A percentile compares a stretch with the other conserved stretches of the same genome.
Conservation (phyloP, 1,140 invertebrate species). For the Heliconius himera region DNA sequence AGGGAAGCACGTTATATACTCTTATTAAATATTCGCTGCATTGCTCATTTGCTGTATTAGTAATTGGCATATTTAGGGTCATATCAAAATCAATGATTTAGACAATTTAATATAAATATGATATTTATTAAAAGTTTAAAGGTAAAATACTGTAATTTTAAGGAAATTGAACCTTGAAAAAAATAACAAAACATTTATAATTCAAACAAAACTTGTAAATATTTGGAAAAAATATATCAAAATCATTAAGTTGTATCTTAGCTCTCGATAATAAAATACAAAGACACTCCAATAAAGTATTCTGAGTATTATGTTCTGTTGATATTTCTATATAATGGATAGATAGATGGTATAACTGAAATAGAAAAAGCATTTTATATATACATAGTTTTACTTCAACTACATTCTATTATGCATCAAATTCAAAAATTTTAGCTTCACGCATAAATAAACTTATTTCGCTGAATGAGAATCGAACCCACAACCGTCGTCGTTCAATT, state of each 20-base stretch:
- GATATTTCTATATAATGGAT: slow-evolving; percentile 85
- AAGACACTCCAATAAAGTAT: slow-evolving; percentile 90
- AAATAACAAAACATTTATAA: too few relatives aligned
- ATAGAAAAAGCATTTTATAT: background rate
- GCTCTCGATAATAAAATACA: slow-evolving; percentile 87
- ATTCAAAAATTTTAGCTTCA: too few relatives aligned
- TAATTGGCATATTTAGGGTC: background rate
- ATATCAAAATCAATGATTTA: too few relatives aligned
- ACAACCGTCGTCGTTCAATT: background rate
- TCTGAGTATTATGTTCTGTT: slow-evolving; percentile 92
- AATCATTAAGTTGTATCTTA: slow-evolving; percentile 51
- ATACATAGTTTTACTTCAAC: too few relatives aligned
- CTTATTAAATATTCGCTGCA: background rate
- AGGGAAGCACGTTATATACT: background rate
- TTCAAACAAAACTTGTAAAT: too few relatives aligned
- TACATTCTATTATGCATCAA: too few relatives aligned
- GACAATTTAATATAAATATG: too few relatives aligned
- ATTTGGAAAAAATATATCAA: too few relatives aligned
- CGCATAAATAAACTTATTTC: background rate
- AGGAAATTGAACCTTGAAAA: too few relatives aligned
- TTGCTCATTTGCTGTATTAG: background rate
- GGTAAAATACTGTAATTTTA: too few relatives aligned
- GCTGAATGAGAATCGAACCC: background rate
- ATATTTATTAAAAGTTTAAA: too few relatives aligned
- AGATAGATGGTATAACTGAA: slow-evolving; percentile 91